Percentiles rank a stretch among this genome's conserved stretches.
These are phyloP conservation scores for Leucozona laternaria DNA, from an alignment of 2,888 invertebrate genomes.

Conservation along the genomic window DNA sequence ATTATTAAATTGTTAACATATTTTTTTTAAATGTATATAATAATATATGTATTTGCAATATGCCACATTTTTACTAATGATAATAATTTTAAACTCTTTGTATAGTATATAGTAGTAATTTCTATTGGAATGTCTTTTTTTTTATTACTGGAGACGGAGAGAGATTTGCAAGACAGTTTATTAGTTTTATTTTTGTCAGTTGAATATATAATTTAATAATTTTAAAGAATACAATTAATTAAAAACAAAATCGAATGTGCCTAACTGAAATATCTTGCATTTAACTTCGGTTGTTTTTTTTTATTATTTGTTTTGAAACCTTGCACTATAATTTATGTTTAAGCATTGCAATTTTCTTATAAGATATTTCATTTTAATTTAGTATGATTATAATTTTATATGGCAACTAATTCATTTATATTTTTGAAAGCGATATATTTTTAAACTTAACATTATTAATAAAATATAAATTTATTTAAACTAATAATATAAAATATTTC, in stretches of 20 bases:
- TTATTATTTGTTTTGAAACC: slow-evolving; percentile 53
- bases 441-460: slow-evolving; percentile 42
- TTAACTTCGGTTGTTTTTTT: slow-evolving; percentile 1
- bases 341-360: slow-evolving; percentile 28
- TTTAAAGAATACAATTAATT: slow-evolving; percentile 2
- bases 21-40: slow-evolving; percentile 9
- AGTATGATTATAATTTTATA: neutral
- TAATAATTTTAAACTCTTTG: slow-evolving; percentile 36
- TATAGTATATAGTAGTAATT: slow-evolving; percentile 47
- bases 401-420: slow-evolving; percentile 4
- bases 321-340: slow-evolving; percentile 62
- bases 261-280: slow-evolving; percentile 17
- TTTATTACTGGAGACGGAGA: slow-evolving; percentile 42
- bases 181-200: neutral
- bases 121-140: slow-evolving; percentile 64
- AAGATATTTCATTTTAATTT: slow-evolving; percentile 28
- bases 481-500: slow-evolving; percentile 2
- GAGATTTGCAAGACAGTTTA: slow-evolving; percentile 38
- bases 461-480: slow-evolving; percentile 24
- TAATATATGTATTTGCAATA: slow-evolving; percentile 49
- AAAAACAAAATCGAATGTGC: slow-evolving; percentile 8
- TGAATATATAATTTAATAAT: neutral
- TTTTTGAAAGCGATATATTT: slow-evolving; percentile 25
- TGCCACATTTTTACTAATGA: slow-evolving; percentile 34
- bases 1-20: slow-evolving; percentile 34